Evolutionary conservation across 2,888 invertebrate species (phyloP).

Genomic region (Lissonota sp.): DNA sequence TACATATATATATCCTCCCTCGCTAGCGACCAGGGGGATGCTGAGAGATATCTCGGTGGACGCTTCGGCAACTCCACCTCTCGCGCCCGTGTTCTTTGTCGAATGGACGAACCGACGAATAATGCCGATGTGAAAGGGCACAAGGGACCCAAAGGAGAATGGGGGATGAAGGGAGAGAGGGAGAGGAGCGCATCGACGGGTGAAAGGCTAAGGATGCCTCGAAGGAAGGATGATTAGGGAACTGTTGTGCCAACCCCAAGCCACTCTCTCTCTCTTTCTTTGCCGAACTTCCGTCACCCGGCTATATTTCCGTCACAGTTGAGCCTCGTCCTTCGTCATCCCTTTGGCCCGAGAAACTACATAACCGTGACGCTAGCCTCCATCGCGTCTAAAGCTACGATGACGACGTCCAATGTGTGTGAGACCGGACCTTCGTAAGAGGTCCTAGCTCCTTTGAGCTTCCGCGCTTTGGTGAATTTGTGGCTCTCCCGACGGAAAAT

Average conservation of each 20-base stretch:
- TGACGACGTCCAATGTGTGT: conserved; percentile 22
- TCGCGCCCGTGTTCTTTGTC: conserved; percentile 45
- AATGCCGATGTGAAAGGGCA: conserved; percentile 56
- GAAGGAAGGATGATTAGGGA: conserved; percentile 73
- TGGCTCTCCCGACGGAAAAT: conserved; percentile 12
- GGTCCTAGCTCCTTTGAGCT: conserved; percentile 63
- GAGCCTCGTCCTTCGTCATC: conserved; percentile 31
- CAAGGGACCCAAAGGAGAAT: conserved; percentile 18
- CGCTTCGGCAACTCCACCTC: conserved; percentile 37
- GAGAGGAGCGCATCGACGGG: conserved; percentile 57
- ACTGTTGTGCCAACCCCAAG: conserved; percentile 71
- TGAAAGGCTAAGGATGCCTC: conserved; percentile 68
- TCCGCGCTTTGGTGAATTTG: conserved; percentile 51
- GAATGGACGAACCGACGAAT: conserved; percentile 53
- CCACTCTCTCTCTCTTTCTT: conserved; percentile 63
- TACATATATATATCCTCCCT: conserved; percentile 11
- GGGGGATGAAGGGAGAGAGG: conserved; percentile 26
- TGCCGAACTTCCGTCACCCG: no score
- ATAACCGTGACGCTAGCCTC: conserved; percentile 36
- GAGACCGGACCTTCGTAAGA: conserved; percentile 57
- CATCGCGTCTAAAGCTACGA: conserved; percentile 44
- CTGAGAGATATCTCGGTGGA: conserved; percentile 12
- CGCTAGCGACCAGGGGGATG: conserved; percentile 17
- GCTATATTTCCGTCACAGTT: conserved; percentile 63
- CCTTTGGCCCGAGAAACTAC: conserved; percentile 44